Base-by-base conservation (phyloP, 1,140 invertebrate genomes). In the Elysia chlorotica region DNA sequence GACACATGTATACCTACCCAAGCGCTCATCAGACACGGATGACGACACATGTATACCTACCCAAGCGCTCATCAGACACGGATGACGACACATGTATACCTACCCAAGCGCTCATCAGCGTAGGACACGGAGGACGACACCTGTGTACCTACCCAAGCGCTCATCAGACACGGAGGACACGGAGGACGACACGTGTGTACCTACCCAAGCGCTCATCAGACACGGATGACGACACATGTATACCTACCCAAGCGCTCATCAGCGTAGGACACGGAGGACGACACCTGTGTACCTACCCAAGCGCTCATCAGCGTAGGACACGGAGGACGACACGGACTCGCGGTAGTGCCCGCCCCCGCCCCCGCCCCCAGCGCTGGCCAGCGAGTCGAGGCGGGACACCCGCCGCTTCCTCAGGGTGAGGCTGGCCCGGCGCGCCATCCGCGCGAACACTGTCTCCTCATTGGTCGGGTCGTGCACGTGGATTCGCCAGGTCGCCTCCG, bases 401-500 rank as follows among this genome's bases (percentile, higher is more conserved):
- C 81, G 70, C n/a, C 82, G 75, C 59, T 83, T 84, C 37, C 81
- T 74, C 36, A 83, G 71, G 4, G 77, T 74, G 14, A 80, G 65
- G 70, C 80, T 82, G 10, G 83, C 79, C 23, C 82, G 69, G 2
- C 81, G 65, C 3, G 81, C 83, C 75, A 84, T 81, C 2, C 80
- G 76, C 57, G 78, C 74, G 53, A 84, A 76, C 5, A 79, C 73
- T 23, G 71, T 78, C 59, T 80, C 77, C 56, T 78, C 76, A 59
- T 75, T 74, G 25, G 41, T 57, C 41, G 78, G 79, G 37, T 83
- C 82, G 75, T 85, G 82, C 30, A 81, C 75, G 76, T 88, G 86
- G 31, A 86, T 83, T 57, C 76, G 78, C 87, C 87, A 88, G 3
- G 87, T 88, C 3, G 86, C 86, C 37, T 79, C 71, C 23, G 82